Conservation (phyloP, 2,888 invertebrate species). For the Drosophila quasianomalipes region DNA sequence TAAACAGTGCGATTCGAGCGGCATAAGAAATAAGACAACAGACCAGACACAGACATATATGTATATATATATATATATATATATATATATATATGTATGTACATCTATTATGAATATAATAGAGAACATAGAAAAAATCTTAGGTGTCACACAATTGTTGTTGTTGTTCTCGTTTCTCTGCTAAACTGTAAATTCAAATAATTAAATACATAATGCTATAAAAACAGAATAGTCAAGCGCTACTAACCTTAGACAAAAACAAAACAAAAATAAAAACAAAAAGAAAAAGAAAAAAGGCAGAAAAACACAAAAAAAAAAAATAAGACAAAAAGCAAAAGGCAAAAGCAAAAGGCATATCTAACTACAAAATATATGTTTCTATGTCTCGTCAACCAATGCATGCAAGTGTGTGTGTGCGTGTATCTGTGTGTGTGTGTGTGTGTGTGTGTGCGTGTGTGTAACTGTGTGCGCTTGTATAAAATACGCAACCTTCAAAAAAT, state of each 20-base stretch:
- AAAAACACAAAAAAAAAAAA: slow-evolving; percentile 23
- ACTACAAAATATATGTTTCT: slow-evolving; percentile 53
- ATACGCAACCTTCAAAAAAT: slow-evolving; percentile 84
- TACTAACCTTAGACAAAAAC: slow-evolving; percentile 63
- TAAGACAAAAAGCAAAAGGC: slow-evolving; percentile 31
- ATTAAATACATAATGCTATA: slow-evolving; percentile 60
- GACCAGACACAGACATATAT: slow-evolving; percentile 25
- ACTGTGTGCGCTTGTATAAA: slow-evolving; percentile 65
- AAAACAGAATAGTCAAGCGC: slow-evolving; percentile 67
- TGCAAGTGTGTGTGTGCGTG: slow-evolving; percentile 19
- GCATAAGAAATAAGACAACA: slow-evolving; percentile 58
- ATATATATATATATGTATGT: slow-evolving; percentile 3
- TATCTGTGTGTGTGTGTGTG: slow-evolving; percentile 15
- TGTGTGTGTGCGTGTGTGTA: slow-evolving; percentile 19
- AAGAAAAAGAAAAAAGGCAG: slow-evolving; percentile 30
- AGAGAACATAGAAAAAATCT: slow-evolving; percentile 53
- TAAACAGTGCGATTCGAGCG: slow-evolving; percentile 59
- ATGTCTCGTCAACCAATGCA: slow-evolving; percentile 48
- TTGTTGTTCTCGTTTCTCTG: slow-evolving; percentile 34
- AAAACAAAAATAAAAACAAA: slow-evolving; percentile 43
- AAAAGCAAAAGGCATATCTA: slow-evolving; percentile 59
- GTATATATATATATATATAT: neutral
- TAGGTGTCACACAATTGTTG: slow-evolving; percentile 51
- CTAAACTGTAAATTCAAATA: slow-evolving; percentile 79
- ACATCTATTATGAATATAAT: slow-evolving; percentile 29